Conservation (phyloP, 2,113 vertebrate genomes). For the Nothocercus julius region DNA sequence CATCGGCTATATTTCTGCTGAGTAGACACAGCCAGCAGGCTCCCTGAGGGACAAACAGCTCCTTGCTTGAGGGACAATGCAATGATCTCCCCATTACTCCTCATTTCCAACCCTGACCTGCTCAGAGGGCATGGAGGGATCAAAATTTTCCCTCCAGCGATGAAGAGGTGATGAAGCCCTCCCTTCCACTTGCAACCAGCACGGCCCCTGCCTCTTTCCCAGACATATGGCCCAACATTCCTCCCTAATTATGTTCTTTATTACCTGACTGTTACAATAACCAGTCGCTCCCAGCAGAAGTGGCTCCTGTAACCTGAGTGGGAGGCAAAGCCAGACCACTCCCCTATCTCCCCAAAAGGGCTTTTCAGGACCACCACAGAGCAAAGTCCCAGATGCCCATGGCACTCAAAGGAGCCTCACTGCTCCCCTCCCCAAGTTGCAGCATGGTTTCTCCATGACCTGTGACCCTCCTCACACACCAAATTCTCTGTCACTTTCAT, state of each 20-base stretch:
- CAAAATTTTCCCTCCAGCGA: fast-evolving
- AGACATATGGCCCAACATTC: slow-evolving; percentile 41
- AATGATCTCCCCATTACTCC: fast-evolving
- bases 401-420: neutral
- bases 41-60: neutral
- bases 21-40: fast-evolving
- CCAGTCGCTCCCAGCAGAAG: slow-evolving; percentile 48
- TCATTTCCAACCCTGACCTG: fast-evolving
- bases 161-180: neutral
- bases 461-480: neutral
- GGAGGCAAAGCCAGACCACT: neutral
- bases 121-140: neutral
- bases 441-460: neutral
- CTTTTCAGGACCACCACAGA: slow-evolving; percentile 47
- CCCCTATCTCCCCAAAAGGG: neutral
- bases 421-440: neutral
- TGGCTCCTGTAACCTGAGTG: slow-evolving; percentile 35
- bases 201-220: neutral
- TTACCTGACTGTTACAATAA: slow-evolving; percentile 77
- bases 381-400: fast-evolving
- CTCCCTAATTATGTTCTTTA: slow-evolving; percentile 74
- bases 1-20: fast-evolving
- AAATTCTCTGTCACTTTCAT: neutral
- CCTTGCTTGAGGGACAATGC: fast-evolving
- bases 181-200: neutral